phyloP scores from a whole-genome alignment of 23 tunicate species.

The Botrylloides violaceus region DNA sequence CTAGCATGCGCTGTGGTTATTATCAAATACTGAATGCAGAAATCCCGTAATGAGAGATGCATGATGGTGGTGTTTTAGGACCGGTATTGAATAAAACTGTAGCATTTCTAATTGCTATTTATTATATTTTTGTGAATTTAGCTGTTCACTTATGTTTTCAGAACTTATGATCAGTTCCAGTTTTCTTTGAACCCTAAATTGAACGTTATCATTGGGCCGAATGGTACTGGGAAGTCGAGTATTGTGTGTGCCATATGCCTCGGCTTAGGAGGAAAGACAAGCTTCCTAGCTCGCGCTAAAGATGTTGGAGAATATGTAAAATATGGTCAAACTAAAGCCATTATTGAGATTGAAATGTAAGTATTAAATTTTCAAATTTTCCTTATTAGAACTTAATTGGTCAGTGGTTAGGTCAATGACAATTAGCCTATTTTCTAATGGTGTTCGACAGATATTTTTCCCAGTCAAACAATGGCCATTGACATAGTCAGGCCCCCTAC shows the following conservation, averaged over 20 bases:
- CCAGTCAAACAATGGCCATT: too few species aligned
- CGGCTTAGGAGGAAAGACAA: constrained; percentile 77
- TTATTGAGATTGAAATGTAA: constrained; percentile 63
- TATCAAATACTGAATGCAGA: too few species aligned
- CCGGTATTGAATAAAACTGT: too few species aligned
- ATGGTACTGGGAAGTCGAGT: constrained; percentile 93
- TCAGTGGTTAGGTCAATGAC: too few species aligned
- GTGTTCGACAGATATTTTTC: too few species aligned
- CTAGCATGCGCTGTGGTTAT: too few species aligned
- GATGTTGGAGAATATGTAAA: constrained; percentile 57
- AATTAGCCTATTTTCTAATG: too few species aligned
- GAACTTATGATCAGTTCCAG: constrained; percentile 58
- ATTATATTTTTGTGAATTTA: neutral
- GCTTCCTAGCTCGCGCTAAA: constrained; percentile 51
- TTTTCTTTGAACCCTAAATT: constrained; percentile 63
- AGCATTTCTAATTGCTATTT: too few species aligned
- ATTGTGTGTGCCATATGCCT: constrained; percentile 88
- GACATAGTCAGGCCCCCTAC: too few species aligned
- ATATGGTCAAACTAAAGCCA: constrained; percentile 53
- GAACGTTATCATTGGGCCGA: constrained; percentile 84
- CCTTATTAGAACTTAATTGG: too few species aligned
- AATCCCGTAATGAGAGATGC: too few species aligned
- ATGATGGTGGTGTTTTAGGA: too few species aligned
- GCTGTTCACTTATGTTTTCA: neutral
- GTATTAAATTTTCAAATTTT: constrained; percentile 14